A percentile compares a stretch with the other conserved stretches of the same genome.
Conservation (phyloP, 2,797 vertebrate species). For the Phrynocephalus guinanensis region DNA sequence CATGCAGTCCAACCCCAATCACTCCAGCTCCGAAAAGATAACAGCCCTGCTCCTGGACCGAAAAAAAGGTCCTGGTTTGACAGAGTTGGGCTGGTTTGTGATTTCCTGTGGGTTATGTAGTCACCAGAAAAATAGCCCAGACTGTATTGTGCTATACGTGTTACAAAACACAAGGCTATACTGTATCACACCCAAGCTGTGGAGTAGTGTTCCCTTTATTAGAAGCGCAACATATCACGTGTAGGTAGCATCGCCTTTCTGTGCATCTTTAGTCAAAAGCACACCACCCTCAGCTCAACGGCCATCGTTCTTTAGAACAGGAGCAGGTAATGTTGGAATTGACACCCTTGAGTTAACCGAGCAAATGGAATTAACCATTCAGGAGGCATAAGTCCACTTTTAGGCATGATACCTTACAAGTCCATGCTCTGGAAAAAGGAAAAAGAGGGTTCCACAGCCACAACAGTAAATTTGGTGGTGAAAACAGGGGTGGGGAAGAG, state of each 20-base stretch:
- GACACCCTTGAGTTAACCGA: not conserved
- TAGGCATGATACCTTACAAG: not conserved
- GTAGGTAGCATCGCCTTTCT: not conserved
- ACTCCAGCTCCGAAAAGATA: too few species aligned
- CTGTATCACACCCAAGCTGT: not conserved
- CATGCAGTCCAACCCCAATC: too few species aligned
- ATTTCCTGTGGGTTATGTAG: too few species aligned
- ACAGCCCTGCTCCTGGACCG: too few species aligned
- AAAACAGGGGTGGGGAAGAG: not conserved
- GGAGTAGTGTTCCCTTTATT: not conserved
- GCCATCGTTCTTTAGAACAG: not conserved
- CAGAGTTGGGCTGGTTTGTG: too few species aligned
- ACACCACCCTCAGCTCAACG: not conserved
- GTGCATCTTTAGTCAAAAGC: not conserved
- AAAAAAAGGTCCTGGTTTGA: too few species aligned
- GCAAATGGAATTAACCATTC: not conserved
- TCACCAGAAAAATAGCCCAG: too few species aligned
- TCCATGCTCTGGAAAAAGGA: not conserved
- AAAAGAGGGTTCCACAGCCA: not conserved
- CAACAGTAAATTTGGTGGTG: not conserved
- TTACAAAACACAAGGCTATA: too few species aligned
- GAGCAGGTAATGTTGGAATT: not conserved
- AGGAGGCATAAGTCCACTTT: not conserved
- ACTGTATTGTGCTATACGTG: too few species aligned
- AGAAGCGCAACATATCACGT: not conserved